phyloP scores from a whole-genome alignment of 2,113 vertebrate genomes.

The Isichthys henryi region DNA sequence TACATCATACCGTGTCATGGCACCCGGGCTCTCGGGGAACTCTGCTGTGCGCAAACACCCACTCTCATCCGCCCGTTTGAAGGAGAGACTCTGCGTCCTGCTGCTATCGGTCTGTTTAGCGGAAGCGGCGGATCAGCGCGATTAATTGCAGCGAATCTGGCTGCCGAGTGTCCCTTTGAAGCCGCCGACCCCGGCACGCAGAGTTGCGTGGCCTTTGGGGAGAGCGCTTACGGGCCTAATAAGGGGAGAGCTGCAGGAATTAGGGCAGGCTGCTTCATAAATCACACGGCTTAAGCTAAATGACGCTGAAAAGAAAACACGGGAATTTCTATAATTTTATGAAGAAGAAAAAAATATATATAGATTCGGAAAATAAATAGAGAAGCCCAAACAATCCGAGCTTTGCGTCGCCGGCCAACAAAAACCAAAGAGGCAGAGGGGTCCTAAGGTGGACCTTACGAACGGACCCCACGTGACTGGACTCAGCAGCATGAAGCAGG shows the following conservation, averaged over 20 bases:
- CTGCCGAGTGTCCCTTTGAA: conserved; percentile 18
- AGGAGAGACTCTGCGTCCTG: not conserved
- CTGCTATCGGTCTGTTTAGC: not conserved
- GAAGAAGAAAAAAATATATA: conserved; percentile 53
- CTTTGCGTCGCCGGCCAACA: conserved; percentile 40
- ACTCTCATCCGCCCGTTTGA: not conserved
- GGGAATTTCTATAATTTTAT: conserved; percentile 59
- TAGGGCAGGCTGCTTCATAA: conserved; percentile 48
- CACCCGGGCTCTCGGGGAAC: not conserved
- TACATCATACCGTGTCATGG: conserved; percentile 11
- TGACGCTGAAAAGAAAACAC: conserved; percentile 62
- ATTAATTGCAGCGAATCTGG: conserved; percentile 18
- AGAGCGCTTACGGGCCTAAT: conserved; percentile 37
- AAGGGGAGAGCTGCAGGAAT: conserved; percentile 37
- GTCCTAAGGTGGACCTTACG: conserved; percentile 33
- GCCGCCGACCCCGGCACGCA: conserved; percentile 38
- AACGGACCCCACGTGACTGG: conserved; percentile 34
- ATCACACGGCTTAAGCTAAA: conserved; percentile 55
- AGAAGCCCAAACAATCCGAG: conserved; percentile 57
- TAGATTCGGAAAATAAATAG: conserved; percentile 63
- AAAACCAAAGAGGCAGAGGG: conserved; percentile 56
- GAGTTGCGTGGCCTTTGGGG: conserved; percentile 16
- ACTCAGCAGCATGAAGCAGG: conserved; percentile 47
- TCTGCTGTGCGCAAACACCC: not conserved
- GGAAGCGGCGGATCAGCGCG: not conserved